A percentile compares a stretch with the other conserved stretches of the same genome.
Conservation (phyloP, 2,797 vertebrate species). For the Australoheros facetus region DNA sequence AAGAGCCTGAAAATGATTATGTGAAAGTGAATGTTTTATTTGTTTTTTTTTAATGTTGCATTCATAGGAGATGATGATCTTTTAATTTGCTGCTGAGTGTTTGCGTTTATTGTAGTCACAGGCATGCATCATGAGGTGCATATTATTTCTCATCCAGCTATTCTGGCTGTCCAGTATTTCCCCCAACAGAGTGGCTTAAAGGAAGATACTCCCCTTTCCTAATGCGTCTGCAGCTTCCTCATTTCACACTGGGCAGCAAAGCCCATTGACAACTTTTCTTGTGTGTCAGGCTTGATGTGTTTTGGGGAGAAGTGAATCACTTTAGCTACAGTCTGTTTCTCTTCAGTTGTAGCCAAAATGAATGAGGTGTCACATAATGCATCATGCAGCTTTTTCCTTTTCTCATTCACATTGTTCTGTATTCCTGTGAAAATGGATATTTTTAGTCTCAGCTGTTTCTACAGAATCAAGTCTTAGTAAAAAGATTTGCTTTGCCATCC, state of each 20-base stretch:
- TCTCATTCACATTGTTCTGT: neutral
- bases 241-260: slow-evolving; percentile 47
- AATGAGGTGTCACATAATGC: slow-evolving; percentile 2
- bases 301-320: slow-evolving; percentile 24
- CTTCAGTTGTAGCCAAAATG: neutral
- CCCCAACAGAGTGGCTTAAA: neutral
- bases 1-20: neutral
- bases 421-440: neutral
- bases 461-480: neutral
- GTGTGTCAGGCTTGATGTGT: slow-evolving; percentile 6
- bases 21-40: neutral
- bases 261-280: slow-evolving; percentile 41
- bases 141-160: neutral
- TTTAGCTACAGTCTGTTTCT: slow-evolving; percentile 9
- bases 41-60: neutral
- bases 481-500: neutral
- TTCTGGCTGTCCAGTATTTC: slow-evolving; percentile 23
- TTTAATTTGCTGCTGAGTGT: neutral
- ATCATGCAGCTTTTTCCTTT: neutral
- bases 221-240: slow-evolving; percentile 53
- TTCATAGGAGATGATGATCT: neutral
- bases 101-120: neutral
- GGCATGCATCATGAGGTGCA: neutral
- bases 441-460: neutral
- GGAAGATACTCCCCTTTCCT: slow-evolving; percentile 32